These are phyloP conservation scores for Phyllotis vaccarum DNA, from an alignment of 2,797 vertebrate species.

Conservation along the genomic window DNA sequence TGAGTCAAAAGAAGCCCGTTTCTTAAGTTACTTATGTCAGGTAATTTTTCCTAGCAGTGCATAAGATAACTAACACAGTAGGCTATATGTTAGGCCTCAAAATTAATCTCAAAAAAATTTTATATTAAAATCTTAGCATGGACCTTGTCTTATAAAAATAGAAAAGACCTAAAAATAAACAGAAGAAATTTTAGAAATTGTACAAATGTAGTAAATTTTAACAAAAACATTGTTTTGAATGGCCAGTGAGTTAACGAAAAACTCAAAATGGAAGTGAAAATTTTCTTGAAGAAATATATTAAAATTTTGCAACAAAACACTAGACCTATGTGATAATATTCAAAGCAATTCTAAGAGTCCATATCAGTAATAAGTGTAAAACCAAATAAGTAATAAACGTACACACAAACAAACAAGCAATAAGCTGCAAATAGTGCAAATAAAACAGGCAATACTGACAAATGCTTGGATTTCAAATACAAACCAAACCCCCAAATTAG, in stretches of 20 bases:
- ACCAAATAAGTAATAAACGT: not conserved
- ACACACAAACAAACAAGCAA: not conserved
- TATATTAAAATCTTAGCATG: not conserved
- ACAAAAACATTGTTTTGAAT: not conserved
- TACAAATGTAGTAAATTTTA: not conserved
- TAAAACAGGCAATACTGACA: not conserved
- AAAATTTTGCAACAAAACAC: not conserved
- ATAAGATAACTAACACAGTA: not conserved
- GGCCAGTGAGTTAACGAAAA: not conserved
- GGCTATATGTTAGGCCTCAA: not conserved
- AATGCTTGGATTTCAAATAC: not conserved
- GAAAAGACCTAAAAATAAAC: not conserved
- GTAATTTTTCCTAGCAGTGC: not conserved
- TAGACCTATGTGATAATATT: not conserved
- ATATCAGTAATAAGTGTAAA: not conserved
- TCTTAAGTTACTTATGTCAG: not conserved
- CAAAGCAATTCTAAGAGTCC: not conserved
- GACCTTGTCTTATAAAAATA: not conserved
- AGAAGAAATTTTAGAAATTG: not conserved
- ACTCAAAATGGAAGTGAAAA: not conserved
- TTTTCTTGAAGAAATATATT: not conserved
- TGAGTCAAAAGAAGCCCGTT: not conserved
- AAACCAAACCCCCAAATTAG: not conserved
- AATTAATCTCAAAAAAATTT: not conserved
- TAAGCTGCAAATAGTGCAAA: not conserved